Conservation (phyloP, 2,888 invertebrate genomes). For the Callyntrura guangdongensis region DNA sequence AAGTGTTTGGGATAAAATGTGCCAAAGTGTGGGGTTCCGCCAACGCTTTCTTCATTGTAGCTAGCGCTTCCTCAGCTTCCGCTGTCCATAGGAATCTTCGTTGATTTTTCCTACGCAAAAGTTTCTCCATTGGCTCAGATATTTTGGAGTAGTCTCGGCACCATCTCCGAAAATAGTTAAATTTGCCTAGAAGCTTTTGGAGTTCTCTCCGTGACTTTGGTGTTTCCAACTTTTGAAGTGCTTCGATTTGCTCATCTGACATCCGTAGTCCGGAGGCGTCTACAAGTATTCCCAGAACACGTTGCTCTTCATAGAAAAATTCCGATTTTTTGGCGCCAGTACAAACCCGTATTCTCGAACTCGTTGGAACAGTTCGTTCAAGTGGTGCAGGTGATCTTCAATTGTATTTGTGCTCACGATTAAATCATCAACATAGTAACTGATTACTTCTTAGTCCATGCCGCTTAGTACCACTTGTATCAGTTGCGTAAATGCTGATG, state of each 20-base stretch:
- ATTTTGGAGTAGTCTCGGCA: background rate
- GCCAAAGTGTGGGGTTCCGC: background rate
- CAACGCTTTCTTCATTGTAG: background rate
- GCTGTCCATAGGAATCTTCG: constrained; percentile 4
- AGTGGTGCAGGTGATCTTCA: background rate
- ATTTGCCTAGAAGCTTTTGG: background rate
- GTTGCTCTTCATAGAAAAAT: background rate
- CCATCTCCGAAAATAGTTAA: constrained; percentile 28
- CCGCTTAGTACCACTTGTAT: background rate
- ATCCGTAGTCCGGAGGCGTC: background rate
- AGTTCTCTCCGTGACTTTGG: background rate
- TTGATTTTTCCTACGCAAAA: background rate
- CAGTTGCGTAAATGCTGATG: constrained; percentile 7
- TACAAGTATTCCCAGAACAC: background rate
- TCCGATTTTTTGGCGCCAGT: constrained; percentile 14
- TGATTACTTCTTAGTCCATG: background rate
- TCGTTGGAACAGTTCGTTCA: background rate
- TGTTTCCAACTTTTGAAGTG: background rate
- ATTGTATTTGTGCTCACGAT: background rate
- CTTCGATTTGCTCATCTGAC: constrained; percentile 21
- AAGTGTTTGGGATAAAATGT: constrained; percentile 1
- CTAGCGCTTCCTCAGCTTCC: background rate
- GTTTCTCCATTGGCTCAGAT: background rate
- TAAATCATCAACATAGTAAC: constrained; percentile 33
- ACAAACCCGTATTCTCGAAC: constrained; percentile 21